A percentile compares a stretch with the other conserved stretches of the same genome.
Evolutionary conservation across 1,140 invertebrate species (phyloP).

Genomic region (Halictus rubicundus): DNA sequence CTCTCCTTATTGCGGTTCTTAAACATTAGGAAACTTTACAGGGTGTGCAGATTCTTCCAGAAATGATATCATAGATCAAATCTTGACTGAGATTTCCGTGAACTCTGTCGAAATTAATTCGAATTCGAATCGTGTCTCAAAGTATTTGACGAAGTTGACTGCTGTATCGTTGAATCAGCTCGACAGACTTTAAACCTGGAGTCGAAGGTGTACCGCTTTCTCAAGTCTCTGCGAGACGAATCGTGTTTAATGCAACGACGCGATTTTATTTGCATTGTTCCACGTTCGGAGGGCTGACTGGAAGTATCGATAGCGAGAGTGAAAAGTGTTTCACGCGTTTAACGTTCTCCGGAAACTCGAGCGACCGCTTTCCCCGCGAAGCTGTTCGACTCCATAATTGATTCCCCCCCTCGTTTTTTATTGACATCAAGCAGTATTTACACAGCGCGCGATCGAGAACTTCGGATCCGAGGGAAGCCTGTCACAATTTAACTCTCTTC

Average conservation of each 20-base stretch:
- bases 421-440: neutral
- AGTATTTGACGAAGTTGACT: no score
- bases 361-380: neutral
- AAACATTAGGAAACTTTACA: neutral
- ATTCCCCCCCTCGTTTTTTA: neutral
- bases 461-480: neutral
- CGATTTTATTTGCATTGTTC: neutral
- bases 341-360: neutral
- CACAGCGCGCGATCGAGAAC: neutral
- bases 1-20: neutral
- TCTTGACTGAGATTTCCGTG: no score
- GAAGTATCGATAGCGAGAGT: slow-evolving; percentile 4
- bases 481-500: neutral
- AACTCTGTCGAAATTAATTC: no score
- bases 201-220: no score
- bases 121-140: no score
- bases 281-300: no score
- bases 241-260: neutral
- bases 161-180: no score
- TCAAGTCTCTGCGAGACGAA: no score
- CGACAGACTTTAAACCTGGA: no score
- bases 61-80: no score
- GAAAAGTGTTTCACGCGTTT: neutral
- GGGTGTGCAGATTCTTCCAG: neutral
- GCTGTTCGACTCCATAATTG: no score